Percentiles rank a stretch among this genome's conserved stretches.
These are phyloP conservation scores for Eupithecia centaureata DNA, from an alignment of 2,888 invertebrate genomes.

Conservation along the genomic window DNA sequence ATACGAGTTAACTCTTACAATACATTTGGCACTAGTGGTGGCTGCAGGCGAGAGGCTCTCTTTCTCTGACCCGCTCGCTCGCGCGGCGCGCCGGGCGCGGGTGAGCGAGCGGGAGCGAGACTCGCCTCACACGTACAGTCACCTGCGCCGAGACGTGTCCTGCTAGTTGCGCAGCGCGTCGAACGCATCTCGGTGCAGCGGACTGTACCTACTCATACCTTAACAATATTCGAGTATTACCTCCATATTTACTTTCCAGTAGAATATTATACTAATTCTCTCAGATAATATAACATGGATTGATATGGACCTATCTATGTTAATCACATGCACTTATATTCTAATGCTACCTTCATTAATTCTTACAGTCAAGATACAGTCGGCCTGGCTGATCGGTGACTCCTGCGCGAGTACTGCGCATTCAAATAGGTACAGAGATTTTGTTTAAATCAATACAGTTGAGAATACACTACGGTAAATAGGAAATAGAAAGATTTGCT, in stretches of 20 bases:
- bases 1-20: conserved; percentile 7
- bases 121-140: not conserved
- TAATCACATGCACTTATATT: not conserved
- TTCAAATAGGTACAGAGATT: too few relatives aligned
- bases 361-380: conserved; percentile 2
- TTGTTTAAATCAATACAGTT: too few relatives aligned
- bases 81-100: not conserved
- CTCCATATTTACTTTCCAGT: not conserved
- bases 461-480: too few relatives aligned
- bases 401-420: too few relatives aligned
- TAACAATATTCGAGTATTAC: conserved; percentile 2
- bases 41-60: not conserved
- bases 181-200: too few relatives aligned
- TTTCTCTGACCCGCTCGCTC: not conserved
- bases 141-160: not conserved
- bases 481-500: too few relatives aligned
- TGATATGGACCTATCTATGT: conserved; percentile 6
- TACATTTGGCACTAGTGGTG: conserved; percentile 12
- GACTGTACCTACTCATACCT: not conserved
- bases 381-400: not conserved
- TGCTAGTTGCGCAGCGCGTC: too few relatives aligned
- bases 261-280: not conserved
- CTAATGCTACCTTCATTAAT: conserved; percentile 8
- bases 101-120: not conserved
- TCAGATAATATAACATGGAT: not conserved